Evolutionary conservation across 1,140 invertebrate genomes (phyloP).

Genomic region (Drosophila ficusphila): DNA sequence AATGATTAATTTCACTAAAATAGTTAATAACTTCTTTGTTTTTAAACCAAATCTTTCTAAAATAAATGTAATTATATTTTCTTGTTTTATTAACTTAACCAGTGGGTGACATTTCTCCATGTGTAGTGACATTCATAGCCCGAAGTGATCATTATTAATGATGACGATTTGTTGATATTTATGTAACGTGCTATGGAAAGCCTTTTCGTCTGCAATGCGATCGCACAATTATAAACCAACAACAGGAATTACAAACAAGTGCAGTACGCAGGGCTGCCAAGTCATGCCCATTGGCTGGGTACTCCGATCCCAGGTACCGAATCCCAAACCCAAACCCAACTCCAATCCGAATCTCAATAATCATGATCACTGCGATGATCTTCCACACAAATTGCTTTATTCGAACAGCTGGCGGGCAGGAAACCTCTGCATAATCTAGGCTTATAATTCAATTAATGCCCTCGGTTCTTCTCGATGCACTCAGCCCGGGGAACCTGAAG

Average conservation of each 20-base stretch:
- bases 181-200: slow-evolving; percentile 72
- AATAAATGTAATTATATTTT: too few species aligned
- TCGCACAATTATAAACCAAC: slow-evolving; percentile 66
- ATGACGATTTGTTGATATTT: slow-evolving; percentile 84
- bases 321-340: not conserved
- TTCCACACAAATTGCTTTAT: slow-evolving; percentile 67
- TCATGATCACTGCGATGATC: slow-evolving; percentile 49
- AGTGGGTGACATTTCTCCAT: not conserved
- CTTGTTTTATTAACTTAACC: too few species aligned
- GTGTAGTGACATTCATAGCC: slow-evolving; percentile 60
- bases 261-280: slow-evolving; percentile 57
- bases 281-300: slow-evolving; percentile 69
- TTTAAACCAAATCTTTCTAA: too few species aligned
- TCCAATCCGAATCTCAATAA: slow-evolving; percentile 20
- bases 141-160: slow-evolving; percentile 83
- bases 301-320: too few species aligned
- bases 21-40: too few species aligned
- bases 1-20: too few species aligned
- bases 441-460: slow-evolving; percentile 84
- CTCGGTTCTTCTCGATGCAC: slow-evolving; percentile 61
- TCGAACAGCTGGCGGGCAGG: slow-evolving; percentile 67
- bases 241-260: slow-evolving; percentile 79
- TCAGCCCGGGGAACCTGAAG: slow-evolving; percentile 67
- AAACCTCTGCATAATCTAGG: slow-evolving; percentile 84
- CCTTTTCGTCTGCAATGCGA: slow-evolving; percentile 43